Evolutionary conservation across 2,797 vertebrate genomes (phyloP).

Genomic region (Hypotaenidia philippensis): DNA sequence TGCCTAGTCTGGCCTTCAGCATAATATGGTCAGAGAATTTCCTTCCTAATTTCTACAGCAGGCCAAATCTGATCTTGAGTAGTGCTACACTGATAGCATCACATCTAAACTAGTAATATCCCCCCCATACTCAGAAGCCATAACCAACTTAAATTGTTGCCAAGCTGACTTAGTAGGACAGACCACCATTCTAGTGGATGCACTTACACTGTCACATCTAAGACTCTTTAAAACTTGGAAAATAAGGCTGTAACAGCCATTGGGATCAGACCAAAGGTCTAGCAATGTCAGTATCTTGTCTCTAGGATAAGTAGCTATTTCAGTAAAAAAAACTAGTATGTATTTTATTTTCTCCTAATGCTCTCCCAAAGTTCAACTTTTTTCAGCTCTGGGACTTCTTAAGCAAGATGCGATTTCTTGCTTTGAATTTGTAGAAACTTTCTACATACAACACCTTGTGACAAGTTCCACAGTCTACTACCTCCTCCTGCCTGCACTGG

Average conservation of each 20-base stretch:
- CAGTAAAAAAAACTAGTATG: background rate
- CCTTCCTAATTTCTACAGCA: background rate
- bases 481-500: background rate
- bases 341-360: background rate
- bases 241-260: background rate
- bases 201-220: background rate
- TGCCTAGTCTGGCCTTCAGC: background rate
- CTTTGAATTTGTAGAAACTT: background rate
- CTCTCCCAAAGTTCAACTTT: background rate
- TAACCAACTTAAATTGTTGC: background rate
- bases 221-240: background rate
- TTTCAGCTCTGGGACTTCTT: background rate
- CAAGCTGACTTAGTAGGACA: background rate
- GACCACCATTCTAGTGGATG: background rate
- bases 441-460: background rate
- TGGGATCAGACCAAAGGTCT: background rate
- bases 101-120: background rate
- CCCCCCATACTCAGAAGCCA: background rate
- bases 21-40: background rate
- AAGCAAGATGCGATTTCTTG: background rate
- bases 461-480: background rate
- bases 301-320: background rate
- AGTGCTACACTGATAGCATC: background rate
- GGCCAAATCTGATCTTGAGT: background rate
- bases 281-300: background rate